A percentile compares a stretch with the other conserved stretches of the same genome.
Conservation (phyloP, 2,888 invertebrate genomes). For the Drosophila anomalata region DNA sequence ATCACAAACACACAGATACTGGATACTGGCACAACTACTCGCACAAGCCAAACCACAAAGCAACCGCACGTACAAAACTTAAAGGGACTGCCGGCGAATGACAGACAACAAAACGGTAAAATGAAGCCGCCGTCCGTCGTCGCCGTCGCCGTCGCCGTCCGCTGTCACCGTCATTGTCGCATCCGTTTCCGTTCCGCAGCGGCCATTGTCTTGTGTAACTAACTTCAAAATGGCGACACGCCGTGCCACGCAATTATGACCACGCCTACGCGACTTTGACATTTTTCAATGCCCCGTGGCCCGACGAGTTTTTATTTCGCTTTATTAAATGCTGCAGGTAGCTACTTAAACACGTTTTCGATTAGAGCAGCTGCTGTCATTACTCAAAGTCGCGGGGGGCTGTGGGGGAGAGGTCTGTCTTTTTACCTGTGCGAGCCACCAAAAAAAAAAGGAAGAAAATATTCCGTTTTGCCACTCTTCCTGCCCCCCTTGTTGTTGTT, state of each 20-base stretch:
- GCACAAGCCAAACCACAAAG: slow-evolving; percentile 68
- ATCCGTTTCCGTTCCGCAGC: neutral
- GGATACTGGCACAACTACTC: slow-evolving; percentile 23
- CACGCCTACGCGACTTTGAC: slow-evolving; percentile 37
- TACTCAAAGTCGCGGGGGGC: slow-evolving; percentile 46
- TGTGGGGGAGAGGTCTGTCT: slow-evolving; percentile 17
- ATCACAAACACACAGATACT: slow-evolving; percentile 51
- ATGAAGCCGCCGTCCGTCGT: slow-evolving; percentile 46
- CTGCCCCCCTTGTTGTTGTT: neutral
- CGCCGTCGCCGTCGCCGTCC: slow-evolving; percentile 14
- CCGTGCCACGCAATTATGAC: slow-evolving; percentile 48
- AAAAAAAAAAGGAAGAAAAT: neutral
- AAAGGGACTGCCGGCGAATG: slow-evolving; percentile 55
- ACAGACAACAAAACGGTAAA: slow-evolving; percentile 64
- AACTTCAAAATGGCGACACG: slow-evolving; percentile 54
- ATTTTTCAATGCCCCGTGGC: slow-evolving; percentile 17
- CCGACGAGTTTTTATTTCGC: slow-evolving; percentile 47
- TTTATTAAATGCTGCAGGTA: slow-evolving; percentile 74
- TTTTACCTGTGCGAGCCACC: slow-evolving; percentile 31
- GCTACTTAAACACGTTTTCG: slow-evolving; percentile 82
- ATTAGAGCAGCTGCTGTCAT: slow-evolving; percentile 71
- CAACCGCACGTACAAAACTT: slow-evolving; percentile 77
- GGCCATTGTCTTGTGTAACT: slow-evolving; percentile 52
- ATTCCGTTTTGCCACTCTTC: slow-evolving; percentile 2
- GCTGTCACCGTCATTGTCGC: neutral